Evolutionary conservation across 2,888 invertebrate genomes (phyloP).

Genomic region (Drosophila formosana): DNA sequence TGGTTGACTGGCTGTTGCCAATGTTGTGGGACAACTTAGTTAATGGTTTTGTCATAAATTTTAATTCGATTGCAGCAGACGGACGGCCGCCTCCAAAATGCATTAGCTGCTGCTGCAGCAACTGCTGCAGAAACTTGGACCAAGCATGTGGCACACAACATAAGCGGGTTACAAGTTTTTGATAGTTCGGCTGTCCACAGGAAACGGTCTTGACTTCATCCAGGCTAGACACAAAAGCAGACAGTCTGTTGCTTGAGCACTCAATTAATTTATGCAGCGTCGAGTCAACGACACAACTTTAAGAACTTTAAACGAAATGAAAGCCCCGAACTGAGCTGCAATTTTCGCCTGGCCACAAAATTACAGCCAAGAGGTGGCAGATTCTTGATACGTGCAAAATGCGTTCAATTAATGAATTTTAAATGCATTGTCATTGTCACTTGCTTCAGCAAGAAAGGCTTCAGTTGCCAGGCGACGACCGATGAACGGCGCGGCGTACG

Average conservation of each 20-base stretch:
- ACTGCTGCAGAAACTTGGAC: conserved; percentile 24
- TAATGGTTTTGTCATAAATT: conserved; percentile 80
- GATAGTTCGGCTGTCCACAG: conserved; percentile 60
- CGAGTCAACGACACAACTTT: conserved; percentile 43
- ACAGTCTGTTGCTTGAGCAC: conserved; percentile 38
- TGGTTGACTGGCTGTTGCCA: conserved; percentile 49
- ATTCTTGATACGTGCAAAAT: conserved; percentile 39
- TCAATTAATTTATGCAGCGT: conserved; percentile 75
- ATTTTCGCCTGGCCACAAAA: conserved; percentile 36
- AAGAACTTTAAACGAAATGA: conserved; percentile 45
- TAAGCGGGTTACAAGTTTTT: conserved; percentile 53
- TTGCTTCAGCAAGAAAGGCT: conserved; percentile 14
- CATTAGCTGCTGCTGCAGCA: conserved; percentile 47
- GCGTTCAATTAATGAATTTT: conserved; percentile 75
- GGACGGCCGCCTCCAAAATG: conserved; percentile 62
- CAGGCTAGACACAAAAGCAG: conserved; percentile 38
- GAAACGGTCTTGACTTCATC: conserved; percentile 23
- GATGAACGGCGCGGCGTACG: conserved; percentile 43
- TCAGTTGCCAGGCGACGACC: conserved; percentile 17
- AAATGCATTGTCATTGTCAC: conserved; percentile 72
- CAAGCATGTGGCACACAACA: conserved; percentile 44
- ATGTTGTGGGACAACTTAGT: conserved; percentile 68
- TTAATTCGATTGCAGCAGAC: conserved; percentile 72
- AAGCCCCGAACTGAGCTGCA: conserved; percentile 18
- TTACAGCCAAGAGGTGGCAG: conserved; percentile 22